Conservation (phyloP, 2,888 invertebrate species). For the Sphaeridia pumilis region DNA sequence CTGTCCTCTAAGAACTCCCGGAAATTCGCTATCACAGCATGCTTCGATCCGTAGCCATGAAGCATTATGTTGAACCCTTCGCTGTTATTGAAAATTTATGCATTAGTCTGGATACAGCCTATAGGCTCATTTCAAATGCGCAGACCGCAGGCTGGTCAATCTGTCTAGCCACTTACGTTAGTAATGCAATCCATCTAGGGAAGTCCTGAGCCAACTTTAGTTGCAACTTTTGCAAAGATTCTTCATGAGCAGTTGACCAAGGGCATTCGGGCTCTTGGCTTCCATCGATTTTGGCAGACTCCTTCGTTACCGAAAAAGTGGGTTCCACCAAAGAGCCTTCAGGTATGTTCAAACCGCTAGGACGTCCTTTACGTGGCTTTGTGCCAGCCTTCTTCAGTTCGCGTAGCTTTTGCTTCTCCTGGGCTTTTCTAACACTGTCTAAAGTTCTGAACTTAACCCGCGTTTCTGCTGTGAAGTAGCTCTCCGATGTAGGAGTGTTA, state of each 20-base stretch:
- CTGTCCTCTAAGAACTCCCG: background rate
- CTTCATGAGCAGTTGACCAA: constrained; percentile 1
- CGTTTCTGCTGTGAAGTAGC: constrained; percentile 21
- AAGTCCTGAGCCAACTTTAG: constrained; percentile 18
- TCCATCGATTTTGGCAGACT: constrained; percentile 12
- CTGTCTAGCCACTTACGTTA: constrained; percentile 19
- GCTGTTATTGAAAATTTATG: constrained; percentile 2
- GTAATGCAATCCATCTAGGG: constrained; percentile 25
- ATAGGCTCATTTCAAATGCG: no score
- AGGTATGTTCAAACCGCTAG: constrained; percentile 16
- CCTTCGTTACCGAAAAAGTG: constrained; percentile 24
- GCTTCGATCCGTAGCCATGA: constrained; percentile 15
- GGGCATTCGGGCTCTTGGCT: constrained; percentile 2
- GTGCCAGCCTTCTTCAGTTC: constrained; percentile 1
- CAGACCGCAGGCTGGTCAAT: no score
- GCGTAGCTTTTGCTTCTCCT: constrained; percentile 20
- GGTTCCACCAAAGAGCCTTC: constrained; percentile 16
- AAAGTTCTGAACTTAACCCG: constrained; percentile 18
- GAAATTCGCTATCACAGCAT: constrained; percentile 1
- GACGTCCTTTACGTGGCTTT: constrained; percentile 18
- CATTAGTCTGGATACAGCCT: no score
- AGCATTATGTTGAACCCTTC: constrained; percentile 15
- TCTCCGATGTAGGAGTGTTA: constrained; percentile 22
- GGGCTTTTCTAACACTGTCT: constrained; percentile 1
- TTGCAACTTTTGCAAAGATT: background rate